phyloP scores from a whole-genome alignment of 2,888 invertebrate species.

The Acrocera orbiculus region DNA sequence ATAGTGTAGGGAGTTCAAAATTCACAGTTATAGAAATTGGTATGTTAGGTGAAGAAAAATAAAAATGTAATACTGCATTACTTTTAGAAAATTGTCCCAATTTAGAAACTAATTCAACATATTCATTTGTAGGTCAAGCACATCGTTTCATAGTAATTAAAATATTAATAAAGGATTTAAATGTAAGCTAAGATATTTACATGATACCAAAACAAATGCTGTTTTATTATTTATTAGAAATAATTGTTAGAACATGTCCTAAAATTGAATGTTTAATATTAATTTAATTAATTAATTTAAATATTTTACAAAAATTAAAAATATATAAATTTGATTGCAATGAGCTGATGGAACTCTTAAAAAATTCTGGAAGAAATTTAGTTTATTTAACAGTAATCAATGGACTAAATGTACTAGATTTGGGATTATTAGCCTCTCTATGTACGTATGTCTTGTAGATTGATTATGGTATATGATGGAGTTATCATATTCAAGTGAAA shows the following conservation, averaged over 20 bases:
- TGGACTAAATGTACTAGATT: conserved; percentile 38
- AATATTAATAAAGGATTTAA: conserved; percentile 37
- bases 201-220: conserved; percentile 43
- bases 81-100: conserved; percentile 45
- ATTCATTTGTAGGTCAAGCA: conserved; percentile 48
- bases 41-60: conserved; percentile 49
- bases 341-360: conserved; percentile 40
- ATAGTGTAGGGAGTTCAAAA: conserved; percentile 36
- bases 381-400: conserved; percentile 40
- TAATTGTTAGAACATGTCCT: conserved; percentile 43
- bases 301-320: conserved; percentile 43
- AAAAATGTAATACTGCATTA: conserved; percentile 44
- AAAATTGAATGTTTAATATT: conserved; percentile 45
- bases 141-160: conserved; percentile 37
- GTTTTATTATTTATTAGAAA: conserved; percentile 40
- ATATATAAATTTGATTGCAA: conserved; percentile 42
- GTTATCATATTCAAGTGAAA: conserved; percentile 37
- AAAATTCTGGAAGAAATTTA: conserved; percentile 37
- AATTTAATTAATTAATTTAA: no score
- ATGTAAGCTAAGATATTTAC: conserved; percentile 48
- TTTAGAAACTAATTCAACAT: conserved; percentile 44
- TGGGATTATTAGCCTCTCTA: conserved; percentile 39
- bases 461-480: conserved; percentile 50
- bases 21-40: conserved; percentile 48
- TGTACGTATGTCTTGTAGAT: conserved; percentile 42